A percentile compares a stretch with the other conserved stretches of the same genome.
Conservation (phyloP, 2,888 invertebrate genomes). For the Phlogophora meticulosa region DNA sequence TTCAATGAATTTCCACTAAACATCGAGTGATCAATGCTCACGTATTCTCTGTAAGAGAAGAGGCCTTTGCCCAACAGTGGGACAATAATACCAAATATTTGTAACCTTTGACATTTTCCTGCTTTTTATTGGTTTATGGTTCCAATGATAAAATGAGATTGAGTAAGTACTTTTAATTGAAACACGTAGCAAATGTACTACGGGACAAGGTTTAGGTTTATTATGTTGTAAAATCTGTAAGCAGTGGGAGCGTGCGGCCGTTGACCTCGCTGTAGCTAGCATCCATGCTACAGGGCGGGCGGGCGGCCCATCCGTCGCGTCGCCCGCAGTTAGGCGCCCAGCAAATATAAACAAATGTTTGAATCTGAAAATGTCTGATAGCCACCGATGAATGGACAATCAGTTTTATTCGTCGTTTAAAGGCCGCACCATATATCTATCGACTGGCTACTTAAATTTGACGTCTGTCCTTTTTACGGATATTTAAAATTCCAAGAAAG, state of each 20-base stretch:
- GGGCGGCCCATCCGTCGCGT: conserved; percentile 58
- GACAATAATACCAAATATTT: too few relatives aligned
- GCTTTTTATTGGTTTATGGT: background rate
- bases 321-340: conserved; percentile 68
- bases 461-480: conserved; percentile 33
- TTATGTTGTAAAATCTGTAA: conserved; percentile 72
- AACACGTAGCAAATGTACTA: conserved; percentile 49
- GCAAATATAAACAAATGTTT: conserved; percentile 84
- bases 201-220: conserved; percentile 67
- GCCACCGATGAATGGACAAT: conserved; percentile 68
- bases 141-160: conserved; percentile 9
- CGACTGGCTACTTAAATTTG: conserved; percentile 30
- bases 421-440: conserved; percentile 31
- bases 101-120: background rate
- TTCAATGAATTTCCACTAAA: too few relatives aligned
- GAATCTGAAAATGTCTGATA: conserved; percentile 73
- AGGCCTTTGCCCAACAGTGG: too few relatives aligned
- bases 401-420: conserved; percentile 56
- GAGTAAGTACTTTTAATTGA: conserved; percentile 39
- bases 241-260: conserved; percentile 75
- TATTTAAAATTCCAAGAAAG: conserved; percentile 32
- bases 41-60: too few relatives aligned
- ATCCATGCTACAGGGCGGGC: conserved; percentile 74
- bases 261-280: conserved; percentile 76
- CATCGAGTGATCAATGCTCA: too few relatives aligned